These are phyloP conservation scores for Cetoscarus ocellatus DNA, from an alignment of 2,797 vertebrate species.

Conservation along the genomic window DNA sequence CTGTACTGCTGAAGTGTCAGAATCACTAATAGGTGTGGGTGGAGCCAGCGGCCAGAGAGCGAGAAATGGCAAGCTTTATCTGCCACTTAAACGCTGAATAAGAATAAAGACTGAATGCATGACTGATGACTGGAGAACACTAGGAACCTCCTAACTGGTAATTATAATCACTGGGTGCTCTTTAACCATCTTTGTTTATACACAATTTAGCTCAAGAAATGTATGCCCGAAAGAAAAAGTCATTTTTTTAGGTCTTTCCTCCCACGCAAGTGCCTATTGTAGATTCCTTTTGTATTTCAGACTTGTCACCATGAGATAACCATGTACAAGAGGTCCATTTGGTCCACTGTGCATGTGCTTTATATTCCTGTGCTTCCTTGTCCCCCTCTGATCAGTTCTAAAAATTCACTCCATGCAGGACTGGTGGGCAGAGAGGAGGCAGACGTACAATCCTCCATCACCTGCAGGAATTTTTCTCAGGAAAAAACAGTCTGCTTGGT, in stretches of 20 bases:
- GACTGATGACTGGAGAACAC: slow-evolving; percentile 35
- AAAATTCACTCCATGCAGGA: slow-evolving; percentile 70
- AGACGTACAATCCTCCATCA: slow-evolving; percentile 49
- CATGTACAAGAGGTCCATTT: slow-evolving; percentile 39
- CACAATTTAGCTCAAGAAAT: slow-evolving; percentile 44
- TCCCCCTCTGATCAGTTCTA: slow-evolving; percentile 43
- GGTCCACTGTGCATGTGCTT: slow-evolving; percentile 63
- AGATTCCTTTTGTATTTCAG: slow-evolving; percentile 27
- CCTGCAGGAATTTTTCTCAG: slow-evolving; percentile 50
- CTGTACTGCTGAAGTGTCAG: slow-evolving; percentile 60
- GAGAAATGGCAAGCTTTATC: slow-evolving; percentile 41
- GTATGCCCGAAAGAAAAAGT: slow-evolving; percentile 20
- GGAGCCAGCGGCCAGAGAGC: slow-evolving; percentile 48
- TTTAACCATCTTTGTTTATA: slow-evolving; percentile 28
- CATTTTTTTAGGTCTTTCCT: slow-evolving; percentile 8
- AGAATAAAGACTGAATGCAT: slow-evolving; percentile 32
- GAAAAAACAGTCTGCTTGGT: neutral
- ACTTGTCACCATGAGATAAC: slow-evolving; percentile 10
- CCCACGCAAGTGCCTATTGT: slow-evolving; percentile 11
- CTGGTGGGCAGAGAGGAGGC: slow-evolving; percentile 45
- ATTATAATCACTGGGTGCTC: slow-evolving; percentile 52
- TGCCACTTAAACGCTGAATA: slow-evolving; percentile 46
- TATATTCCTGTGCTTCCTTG: slow-evolving; percentile 61
- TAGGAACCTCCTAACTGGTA: slow-evolving; percentile 42
- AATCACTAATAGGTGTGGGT: slow-evolving; percentile 60